Evolutionary conservation across 2,113 vertebrate genomes (phyloP), one percentile per base, ranked within the genome.

Genomic region (Mormyrus lacerda): DNA sequence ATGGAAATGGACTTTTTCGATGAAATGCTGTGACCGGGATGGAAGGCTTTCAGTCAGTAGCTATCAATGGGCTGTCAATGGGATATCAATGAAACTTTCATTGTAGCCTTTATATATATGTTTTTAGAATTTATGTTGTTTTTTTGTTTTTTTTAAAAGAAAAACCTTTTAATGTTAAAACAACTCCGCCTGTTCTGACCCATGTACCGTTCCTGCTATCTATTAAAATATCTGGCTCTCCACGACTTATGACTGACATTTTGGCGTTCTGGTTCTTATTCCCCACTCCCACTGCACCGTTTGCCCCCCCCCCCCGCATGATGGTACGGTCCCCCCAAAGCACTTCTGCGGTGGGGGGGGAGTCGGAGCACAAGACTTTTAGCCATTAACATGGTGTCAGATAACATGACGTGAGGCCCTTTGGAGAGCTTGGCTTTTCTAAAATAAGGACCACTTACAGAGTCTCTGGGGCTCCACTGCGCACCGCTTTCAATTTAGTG

Each of bases 381-480:
- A 92, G 91, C 93, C 93, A 93, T 93, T 93, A 93, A 92, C 91
- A 58, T 83, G 91, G 91, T 93, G 91, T 93, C 93, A 91, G 85
- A 92, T 93, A 92, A 91, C 93, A 90, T 89, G 88, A 88, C 88
- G 88, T 90, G 69, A 89, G 90, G 89, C 27, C 89, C 93, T 91
- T 92, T 91, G 87, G 91, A 93, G 91, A 92, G 89, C 89, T 55
- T 58, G 82, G 88, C 35, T 91, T 91, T 91, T 91, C 92, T 92
- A 93, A 93, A 93, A 93, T 92, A 93, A 92, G 92, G 91, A 88
- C 92, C 92, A 93, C 92, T 92, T 92, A 91, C 92, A 84, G 89
- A 91, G 91, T 93, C 93, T 93, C 93, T 88, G 51, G 92, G 92
- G 93, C 90, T 55, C 58, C 35, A 24, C 85, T 85, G 88, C 90